A percentile compares a stretch with the other conserved stretches of the same genome.
Evolutionary conservation across 2,888 invertebrate genomes (phyloP).

Genomic region (Apamea sordens): DNA sequence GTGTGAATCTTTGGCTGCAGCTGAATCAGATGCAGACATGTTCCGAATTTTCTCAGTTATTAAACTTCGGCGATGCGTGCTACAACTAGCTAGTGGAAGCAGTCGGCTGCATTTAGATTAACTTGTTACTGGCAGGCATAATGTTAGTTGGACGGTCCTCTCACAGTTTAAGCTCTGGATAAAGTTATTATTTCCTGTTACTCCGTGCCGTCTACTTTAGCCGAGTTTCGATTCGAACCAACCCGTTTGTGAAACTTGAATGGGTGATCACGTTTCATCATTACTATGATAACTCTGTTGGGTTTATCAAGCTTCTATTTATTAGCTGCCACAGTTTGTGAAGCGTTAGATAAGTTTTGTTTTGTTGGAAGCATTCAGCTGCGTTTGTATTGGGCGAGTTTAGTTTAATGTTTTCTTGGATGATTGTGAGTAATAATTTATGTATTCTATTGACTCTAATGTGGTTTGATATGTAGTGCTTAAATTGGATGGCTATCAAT

Average conservation of each 20-base stretch:
- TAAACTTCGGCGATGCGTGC: constrained; percentile 87
- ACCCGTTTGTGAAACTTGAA: constrained; percentile 87
- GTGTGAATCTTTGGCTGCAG: constrained; percentile 72
- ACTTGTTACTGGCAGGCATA: constrained; percentile 90
- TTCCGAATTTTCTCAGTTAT: constrained; percentile 85
- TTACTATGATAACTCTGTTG: constrained; percentile 83
- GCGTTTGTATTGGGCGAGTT: constrained; percentile 36
- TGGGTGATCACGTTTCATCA: constrained; percentile 87
- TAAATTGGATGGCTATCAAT: constrained; percentile 11
- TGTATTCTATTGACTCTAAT: constrained; percentile 3
- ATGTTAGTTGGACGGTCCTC: constrained; percentile 89
- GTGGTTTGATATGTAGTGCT: constrained; percentile 7
- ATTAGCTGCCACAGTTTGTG: constrained; percentile 75
- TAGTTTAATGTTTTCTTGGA: constrained; percentile 32
- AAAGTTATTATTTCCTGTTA: constrained; percentile 90
- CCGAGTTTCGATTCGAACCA: constrained; percentile 87
- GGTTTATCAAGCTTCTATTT: constrained; percentile 82
- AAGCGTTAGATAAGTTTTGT: constrained; percentile 65
- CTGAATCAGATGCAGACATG: constrained; percentile 80
- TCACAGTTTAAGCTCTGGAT: constrained; percentile 86
- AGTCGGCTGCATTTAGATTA: constrained; percentile 89
- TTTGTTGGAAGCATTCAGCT: constrained; percentile 42
- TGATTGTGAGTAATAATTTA: constrained; percentile 6
- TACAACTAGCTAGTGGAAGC: constrained; percentile 82
- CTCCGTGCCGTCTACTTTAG: constrained; percentile 86